Conservation (phyloP, 2,888 invertebrate genomes). For the Drosophila meridiana region DNA sequence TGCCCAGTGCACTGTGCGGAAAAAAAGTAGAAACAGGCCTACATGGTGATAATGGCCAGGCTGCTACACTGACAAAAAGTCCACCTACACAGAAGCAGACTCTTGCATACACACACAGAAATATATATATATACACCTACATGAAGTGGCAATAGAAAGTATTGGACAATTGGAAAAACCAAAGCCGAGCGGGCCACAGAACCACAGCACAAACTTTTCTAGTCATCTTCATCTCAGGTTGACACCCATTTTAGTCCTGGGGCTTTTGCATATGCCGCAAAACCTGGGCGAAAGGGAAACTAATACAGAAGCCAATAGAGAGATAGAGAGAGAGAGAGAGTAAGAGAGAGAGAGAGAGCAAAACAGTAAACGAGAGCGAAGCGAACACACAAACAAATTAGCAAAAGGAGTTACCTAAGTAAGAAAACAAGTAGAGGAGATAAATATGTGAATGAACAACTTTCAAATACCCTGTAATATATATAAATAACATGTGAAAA, state of each 20-base stretch:
- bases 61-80: slow-evolving; percentile 12
- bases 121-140: neutral
- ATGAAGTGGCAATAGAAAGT: slow-evolving; percentile 54
- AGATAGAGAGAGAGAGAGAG: slow-evolving; percentile 18
- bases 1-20: slow-evolving; percentile 38
- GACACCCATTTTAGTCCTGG: slow-evolving; percentile 64
- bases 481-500: neutral
- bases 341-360: slow-evolving; percentile 24
- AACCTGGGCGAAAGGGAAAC: slow-evolving; percentile 58
- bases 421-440: slow-evolving; percentile 43
- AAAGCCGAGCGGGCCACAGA: slow-evolving; percentile 39
- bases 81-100: neutral
- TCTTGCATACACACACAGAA: neutral
- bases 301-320: slow-evolving; percentile 36
- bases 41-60: slow-evolving; percentile 64
- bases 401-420: slow-evolving; percentile 68
- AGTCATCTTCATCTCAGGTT: slow-evolving; percentile 66
- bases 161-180: slow-evolving; percentile 58
- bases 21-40: slow-evolving; percentile 13
- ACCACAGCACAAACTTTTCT: slow-evolving; percentile 46
- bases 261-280: slow-evolving; percentile 51
- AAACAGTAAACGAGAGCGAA: slow-evolving; percentile 26
- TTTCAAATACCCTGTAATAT: slow-evolving; percentile 1
- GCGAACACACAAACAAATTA: slow-evolving; percentile 77
- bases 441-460: neutral